Conservation (phyloP, 2,113 vertebrate genomes). For the Pseudorectes ferrugineus region DNA sequence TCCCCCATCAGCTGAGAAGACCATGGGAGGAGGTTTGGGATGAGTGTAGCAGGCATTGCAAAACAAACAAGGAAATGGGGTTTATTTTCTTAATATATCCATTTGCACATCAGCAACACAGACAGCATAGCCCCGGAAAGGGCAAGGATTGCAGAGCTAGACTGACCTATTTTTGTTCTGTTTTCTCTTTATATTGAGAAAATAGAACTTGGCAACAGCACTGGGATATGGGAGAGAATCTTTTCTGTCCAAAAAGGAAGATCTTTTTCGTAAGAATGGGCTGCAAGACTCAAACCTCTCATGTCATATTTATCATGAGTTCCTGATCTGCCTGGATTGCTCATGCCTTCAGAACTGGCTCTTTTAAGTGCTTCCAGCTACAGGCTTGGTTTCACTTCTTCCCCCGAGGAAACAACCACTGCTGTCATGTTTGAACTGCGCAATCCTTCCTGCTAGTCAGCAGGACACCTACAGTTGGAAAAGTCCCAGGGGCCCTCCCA, state of each 20-base stretch:
- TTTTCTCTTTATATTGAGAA: background rate
- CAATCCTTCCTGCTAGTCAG: constrained; percentile 11
- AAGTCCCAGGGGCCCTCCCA: background rate
- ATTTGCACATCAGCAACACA: background rate
- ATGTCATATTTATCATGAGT: background rate
- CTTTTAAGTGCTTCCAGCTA: constrained; percentile 35
- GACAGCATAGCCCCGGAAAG: background rate
- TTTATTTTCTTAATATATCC: background rate
- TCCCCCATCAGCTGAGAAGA: background rate
- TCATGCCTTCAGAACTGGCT: background rate
- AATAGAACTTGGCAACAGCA: background rate
- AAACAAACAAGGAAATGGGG: constrained; percentile 12
- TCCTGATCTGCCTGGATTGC: constrained; percentile 1
- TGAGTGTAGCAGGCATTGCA: background rate
- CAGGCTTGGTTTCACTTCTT: background rate
- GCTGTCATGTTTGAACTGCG: background rate
- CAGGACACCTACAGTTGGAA: background rate
- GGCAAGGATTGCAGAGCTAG: background rate
- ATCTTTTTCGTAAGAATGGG: background rate
- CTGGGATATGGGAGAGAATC: background rate
- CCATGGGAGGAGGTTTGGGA: background rate
- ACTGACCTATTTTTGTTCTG: background rate
- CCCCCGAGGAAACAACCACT: background rate
- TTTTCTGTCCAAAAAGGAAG: background rate
- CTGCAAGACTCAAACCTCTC: background rate